Evolutionary conservation across 2,888 invertebrate genomes (phyloP), one percentile per base, ranked within the genome.

Genomic region (Tethea ocularis): DNA sequence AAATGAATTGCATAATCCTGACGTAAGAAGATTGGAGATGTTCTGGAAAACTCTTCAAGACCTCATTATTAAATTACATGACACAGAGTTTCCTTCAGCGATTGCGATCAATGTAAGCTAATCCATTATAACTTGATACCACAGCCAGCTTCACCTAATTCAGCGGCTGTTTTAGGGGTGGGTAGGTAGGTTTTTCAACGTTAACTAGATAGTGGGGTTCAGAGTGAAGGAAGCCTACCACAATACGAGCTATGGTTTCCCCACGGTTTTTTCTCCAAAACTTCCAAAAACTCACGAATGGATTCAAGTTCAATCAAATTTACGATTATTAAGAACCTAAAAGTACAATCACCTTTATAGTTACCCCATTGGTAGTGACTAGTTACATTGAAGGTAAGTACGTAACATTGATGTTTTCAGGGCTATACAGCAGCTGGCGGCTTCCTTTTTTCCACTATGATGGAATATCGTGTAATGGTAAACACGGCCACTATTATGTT

Each of bases 1-100:
- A 51, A 84, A 94, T 73, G 97, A 97, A 88, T 95, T 97, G 94
- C 95, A 96, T 76, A 95, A 96, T 77, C 95, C 96, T 0, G 93
- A 96, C 51, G 79, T 84, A 54, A 94, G 95, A 15, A 88, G 95
- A 61, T 70, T 94, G 1, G 90, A 84, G 33, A 83, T 91, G 52
- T 96, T 96, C 75, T 96, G 96, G 96, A 85, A 86, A 1, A 80
- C 93, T 0, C 73, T 96, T 13, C 96, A 97, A 84, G 95, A 96
- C 57, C 88, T 94, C 22, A 96, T 96, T 95, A 72, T 96, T 22
- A 94, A 95, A 66, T 86, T 97, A 11, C 96, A 95, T 75, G 94
- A 94, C 22, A 88, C 94, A 23, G 84, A 92, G 41, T 93, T 95
- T 61, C 95, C 96, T 36, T 95, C 95, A n/a, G 95, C 95, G 2